Evolutionary conservation across 1,140 invertebrate species (phyloP), one percentile per base, ranked within the genome.

Genomic region (Drosophila busckii): DNA sequence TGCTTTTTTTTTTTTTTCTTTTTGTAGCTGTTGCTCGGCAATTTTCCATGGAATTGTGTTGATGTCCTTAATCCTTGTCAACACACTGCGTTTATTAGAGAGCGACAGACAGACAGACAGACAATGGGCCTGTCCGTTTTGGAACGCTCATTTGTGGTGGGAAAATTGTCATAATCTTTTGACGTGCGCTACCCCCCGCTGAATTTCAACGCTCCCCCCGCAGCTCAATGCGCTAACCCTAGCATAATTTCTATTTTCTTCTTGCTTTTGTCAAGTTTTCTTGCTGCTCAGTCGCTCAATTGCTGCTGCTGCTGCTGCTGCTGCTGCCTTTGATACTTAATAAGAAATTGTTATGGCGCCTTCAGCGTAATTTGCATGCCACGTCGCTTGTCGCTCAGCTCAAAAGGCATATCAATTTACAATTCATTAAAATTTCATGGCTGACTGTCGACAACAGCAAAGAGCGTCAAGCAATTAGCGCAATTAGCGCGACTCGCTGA

Each of bases 151-250:
- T 84, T 84, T 84, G 80, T 73, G 80, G 80, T 84, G 75, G 58
- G 66, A 84, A 84, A 84, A 80, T 85, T 80, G 80, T 84, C 80
- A 84, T 84, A 84, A 84, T 84, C 80, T 85, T 85, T 85, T 84
- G 80, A 84, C 80, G 76, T 67, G 76, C 65, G 69, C 58, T 61
- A 38, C 53, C 37, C 59, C 52, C 35, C 20, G 49, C 10, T 19
- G 15, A 34, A 9, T 20, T 20, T 9, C 28, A 26, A 6, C 1
- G 1, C 10, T 2, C 10, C 29, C 23, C 4, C 31, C 8, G 1
- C 17, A 2, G 20, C 10, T 25, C 34, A 22, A 49, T 42, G 32
- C 54, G 29, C 34, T 29, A 31, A 25, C 44, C 40, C 37, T 45
- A 32, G 28, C 50, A 49, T 37, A 45, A 50, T 63, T 66, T 42